Evolutionary conservation across 2,888 invertebrate genomes (phyloP), one percentile per base, ranked within the genome.

Genomic region (Notocelia uddmanniana): DNA sequence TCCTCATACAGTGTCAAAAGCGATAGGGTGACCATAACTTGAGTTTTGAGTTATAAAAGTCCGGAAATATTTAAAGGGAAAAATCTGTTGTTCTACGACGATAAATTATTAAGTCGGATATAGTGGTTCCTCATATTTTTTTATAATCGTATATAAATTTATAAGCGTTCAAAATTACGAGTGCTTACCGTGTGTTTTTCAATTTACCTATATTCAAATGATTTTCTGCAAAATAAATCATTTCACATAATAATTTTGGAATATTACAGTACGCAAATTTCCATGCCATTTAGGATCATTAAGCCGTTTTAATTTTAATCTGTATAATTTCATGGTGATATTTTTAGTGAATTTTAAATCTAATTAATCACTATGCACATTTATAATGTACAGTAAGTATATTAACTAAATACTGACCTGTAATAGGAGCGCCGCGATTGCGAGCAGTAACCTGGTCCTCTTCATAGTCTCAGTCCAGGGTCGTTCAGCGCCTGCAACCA

Each of bases 391-490:
- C 15, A 55, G 5, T 34, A 11, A 6, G 23, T 0, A 15, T 31
- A 59, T 15, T 41, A 41, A 41, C 11, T 21, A 23, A 73, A 57
- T 50, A 83, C 92, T 81, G 74, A 94, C 94, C 93, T 90, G 86
- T 84, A 94, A 78, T 63, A 93, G 91, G 87, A 94, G 89, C 89
- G 90, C 86, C 79, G 88, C 92, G 79, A 93, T 80, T 81, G 89
- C 87, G 85, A 92, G 85, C 86, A 94, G 81, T 79, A 94, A 79
- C 82, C 92, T 92, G 85, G 89, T 93, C 89, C 92, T 90, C 92
- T 89, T 94, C 94, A 94, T 94, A 84, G 85, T 93, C 87, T 85
- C 88, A 87, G 86, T 88, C 86, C 89, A 84, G 84, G 76, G 79
- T 85, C 86, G 87, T 81, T 85, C 86, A 83, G 85, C 85, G 82